Percentiles rank a stretch among this genome's conserved stretches.
Evolutionary conservation across 2,888 invertebrate species (phyloP).

Genomic region (Bimastos eiseni): DNA sequence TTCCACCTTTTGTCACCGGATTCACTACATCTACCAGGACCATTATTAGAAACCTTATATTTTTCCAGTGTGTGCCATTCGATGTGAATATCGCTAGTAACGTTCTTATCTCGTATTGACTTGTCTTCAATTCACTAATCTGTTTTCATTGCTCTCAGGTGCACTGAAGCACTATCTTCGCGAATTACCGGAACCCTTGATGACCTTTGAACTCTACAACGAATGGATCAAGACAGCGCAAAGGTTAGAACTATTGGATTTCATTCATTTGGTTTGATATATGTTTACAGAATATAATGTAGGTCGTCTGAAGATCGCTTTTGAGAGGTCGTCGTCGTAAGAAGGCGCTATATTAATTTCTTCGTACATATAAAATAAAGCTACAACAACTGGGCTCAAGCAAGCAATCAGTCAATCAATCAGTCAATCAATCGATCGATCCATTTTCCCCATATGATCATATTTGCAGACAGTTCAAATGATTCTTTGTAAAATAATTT

Average conservation of each 20-base stretch:
- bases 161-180: conserved; percentile 2
- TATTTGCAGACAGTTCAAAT: too few relatives aligned
- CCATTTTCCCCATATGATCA: too few relatives aligned
- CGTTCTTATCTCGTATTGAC: neutral
- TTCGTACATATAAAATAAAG: too few relatives aligned
- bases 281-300: neutral
- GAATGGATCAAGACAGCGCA: neutral
- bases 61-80: neutral
- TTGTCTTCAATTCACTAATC: neutral
- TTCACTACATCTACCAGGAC: neutral
- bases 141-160: neutral
- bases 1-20: too few relatives aligned
- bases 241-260: conserved; percentile 31
- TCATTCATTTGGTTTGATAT: neutral
- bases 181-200: neutral
- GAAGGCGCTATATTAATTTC: too few relatives aligned
- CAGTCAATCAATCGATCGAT: too few relatives aligned
- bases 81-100: neutral
- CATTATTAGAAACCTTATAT: neutral
- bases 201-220: conserved; percentile 22
- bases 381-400: too few relatives aligned
- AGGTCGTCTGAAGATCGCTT: too few relatives aligned
- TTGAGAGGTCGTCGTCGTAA: too few relatives aligned
- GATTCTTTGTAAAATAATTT: too few relatives aligned
- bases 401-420: too few relatives aligned